Evolutionary conservation across 2,797 vertebrate genomes (phyloP).

Genomic region (Danio albolineatus): DNA sequence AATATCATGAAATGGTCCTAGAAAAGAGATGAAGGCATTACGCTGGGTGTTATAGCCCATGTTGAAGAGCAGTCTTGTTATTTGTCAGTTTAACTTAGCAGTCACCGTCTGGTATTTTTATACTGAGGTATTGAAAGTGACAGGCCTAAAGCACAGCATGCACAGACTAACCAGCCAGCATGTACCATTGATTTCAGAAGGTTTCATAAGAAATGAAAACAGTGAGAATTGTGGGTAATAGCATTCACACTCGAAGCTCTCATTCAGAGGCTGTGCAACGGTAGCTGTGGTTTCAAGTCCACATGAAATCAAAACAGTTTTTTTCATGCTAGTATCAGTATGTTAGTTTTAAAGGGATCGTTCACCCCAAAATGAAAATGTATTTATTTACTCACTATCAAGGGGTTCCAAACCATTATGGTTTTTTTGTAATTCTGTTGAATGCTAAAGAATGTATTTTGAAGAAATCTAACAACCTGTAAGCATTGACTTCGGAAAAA

Average conservation of each 20-base stretch:
- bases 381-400: too few relatives aligned
- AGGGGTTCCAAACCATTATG: too few relatives aligned
- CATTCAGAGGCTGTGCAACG: background rate
- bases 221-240: conserved; percentile 32
- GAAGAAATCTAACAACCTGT: too few relatives aligned
- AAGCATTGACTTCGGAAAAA: too few relatives aligned
- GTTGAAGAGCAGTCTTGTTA: background rate
- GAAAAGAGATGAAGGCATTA: background rate
- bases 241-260: conserved; percentile 18
- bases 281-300: background rate
- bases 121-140: background rate
- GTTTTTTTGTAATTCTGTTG: too few relatives aligned
- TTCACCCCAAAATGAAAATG: too few relatives aligned
- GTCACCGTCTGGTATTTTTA: background rate
- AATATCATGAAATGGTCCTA: background rate
- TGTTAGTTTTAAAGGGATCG: too few relatives aligned
- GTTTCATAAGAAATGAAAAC: conserved; percentile 50
- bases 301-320: too few relatives aligned
- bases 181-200: conserved; percentile 38
- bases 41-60: background rate
- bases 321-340: too few relatives aligned
- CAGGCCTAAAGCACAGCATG: background rate
- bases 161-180: background rate
- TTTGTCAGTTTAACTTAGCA: background rate
- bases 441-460: too few relatives aligned